phyloP scores from a whole-genome alignment of 2,888 invertebrate species.

The Heliothis peltigera region DNA sequence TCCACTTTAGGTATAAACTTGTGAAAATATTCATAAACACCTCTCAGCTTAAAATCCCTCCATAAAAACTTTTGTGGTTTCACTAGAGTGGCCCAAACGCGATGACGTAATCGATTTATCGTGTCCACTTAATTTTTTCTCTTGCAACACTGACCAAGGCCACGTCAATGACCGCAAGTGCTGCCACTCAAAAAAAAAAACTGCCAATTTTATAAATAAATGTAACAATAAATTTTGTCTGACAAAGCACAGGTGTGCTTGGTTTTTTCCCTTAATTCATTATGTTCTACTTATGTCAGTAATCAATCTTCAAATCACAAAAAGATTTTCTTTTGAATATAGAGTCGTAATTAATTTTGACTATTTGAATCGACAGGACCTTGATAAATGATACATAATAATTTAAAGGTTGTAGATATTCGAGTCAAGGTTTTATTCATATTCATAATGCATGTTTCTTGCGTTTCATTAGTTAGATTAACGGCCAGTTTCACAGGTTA shows the following conservation, averaged over 20 bases:
- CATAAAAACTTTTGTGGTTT: constrained; percentile 45
- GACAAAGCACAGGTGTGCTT: constrained; percentile 66
- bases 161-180: constrained; percentile 77
- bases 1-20: constrained; percentile 19
- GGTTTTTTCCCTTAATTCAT: constrained; percentile 60
- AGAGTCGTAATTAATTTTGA: constrained; percentile 48
- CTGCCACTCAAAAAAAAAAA: constrained; percentile 73
- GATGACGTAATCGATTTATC: constrained; percentile 76
- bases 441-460: background rate
- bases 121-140: constrained; percentile 74
- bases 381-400: constrained; percentile 25
- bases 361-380: constrained; percentile 35
- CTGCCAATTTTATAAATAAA: constrained; percentile 67
- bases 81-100: constrained; percentile 44
- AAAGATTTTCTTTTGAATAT: constrained; percentile 48
- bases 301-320: constrained; percentile 64
- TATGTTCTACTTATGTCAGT: constrained; percentile 55
- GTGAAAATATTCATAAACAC: constrained; percentile 16
- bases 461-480: no score
- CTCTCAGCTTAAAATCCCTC: constrained; percentile 20
- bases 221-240: constrained; percentile 60
- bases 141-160: constrained; percentile 75
- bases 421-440: constrained; percentile 2
- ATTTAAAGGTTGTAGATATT: constrained; percentile 13
- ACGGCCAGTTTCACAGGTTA: no score